These are phyloP conservation scores for Flabesymbios commensalis DNA, from an alignment of 2,888 invertebrate species.

Conservation along the genomic window DNA sequence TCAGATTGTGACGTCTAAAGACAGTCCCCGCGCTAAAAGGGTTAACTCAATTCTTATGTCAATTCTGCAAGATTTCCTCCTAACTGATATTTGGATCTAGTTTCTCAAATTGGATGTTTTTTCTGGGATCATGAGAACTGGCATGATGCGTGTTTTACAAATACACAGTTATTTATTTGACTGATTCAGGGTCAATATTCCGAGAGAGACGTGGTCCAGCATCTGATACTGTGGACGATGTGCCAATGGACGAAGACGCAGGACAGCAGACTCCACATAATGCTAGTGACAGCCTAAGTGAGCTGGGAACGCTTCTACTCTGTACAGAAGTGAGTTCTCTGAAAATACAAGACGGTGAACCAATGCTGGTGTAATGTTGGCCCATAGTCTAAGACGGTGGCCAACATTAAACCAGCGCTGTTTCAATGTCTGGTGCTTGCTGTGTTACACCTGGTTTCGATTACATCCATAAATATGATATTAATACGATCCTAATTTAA, in stretches of 20 bases:
- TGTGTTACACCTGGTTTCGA: no score
- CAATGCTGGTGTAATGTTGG: not conserved
- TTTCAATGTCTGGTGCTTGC: not conserved
- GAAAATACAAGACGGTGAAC: not conserved
- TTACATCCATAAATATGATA: not conserved
- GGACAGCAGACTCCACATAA: conserved; percentile 8
- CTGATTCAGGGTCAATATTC: conserved; percentile 6
- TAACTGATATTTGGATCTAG: no score
- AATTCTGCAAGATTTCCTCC: no score
- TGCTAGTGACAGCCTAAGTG: conserved; percentile 74
- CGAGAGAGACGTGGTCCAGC: conserved; percentile 20
- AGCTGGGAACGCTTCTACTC: conserved; percentile 77
- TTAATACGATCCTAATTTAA: not conserved
- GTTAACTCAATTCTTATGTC: no score
- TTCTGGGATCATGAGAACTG: no score
- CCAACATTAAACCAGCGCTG: not conserved
- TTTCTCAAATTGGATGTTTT: no score
- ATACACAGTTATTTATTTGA: not conserved
- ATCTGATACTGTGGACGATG: conserved; percentile 42
- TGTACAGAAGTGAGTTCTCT: conserved; percentile 3
- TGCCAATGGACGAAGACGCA: conserved; percentile 13
- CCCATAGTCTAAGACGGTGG: not conserved
- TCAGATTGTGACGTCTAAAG: no score
- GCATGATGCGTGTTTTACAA: no score
- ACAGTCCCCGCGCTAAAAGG: no score